Evolutionary conservation across 1,140 invertebrate genomes (phyloP), one percentile per base, ranked within the genome.

Genomic region (Euschistus heros): DNA sequence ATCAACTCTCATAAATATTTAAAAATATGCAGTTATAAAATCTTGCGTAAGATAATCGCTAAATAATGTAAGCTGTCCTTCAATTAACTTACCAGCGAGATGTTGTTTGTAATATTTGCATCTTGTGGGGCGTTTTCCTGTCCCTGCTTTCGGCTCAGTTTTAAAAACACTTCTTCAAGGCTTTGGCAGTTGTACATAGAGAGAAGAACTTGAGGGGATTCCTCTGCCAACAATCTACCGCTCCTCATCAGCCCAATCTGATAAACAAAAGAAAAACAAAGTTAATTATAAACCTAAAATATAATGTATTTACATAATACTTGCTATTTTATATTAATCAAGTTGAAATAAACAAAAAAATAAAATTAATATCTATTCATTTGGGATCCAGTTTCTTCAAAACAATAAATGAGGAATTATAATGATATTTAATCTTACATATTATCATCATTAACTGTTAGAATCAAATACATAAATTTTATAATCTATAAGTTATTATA

Each of bases 241-340:
- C 86, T 91, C 68, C 94, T 81, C 93, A 98, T 97, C 27, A 98
- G 78, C 68, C 94, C 94, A 73, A 96, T 94, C 91, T 94, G 72
- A 18, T 75, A 71, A 67, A 68, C 63, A 20, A 54, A 1, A 54
- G 6, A n/a, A 7, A 22, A 54, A 54, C n/a, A 37, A 37, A 37
- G 33, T 30, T 5, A 30, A 30, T 8, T 30, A 30, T 30, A 30
- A n/a, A n/a, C n/a, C n/a, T 30, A 30, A 5, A 30, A 30, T 30
- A 30, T 8, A 30, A 30, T 37, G 1, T 13, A 37, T 37, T 10
- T 10, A 13, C 1, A 30, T 37, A 37, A 37, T 37, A 6, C 1
- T 54, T 18, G 47, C 13, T 50, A 13, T 18, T 22, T 50, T 50
- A 18, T 3, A 50, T 18, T 18, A 2, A 4, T 18, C 20, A n/a